phyloP scores from a whole-genome alignment of 2,888 invertebrate genomes.

The Ryuthela nishihirai region DNA sequence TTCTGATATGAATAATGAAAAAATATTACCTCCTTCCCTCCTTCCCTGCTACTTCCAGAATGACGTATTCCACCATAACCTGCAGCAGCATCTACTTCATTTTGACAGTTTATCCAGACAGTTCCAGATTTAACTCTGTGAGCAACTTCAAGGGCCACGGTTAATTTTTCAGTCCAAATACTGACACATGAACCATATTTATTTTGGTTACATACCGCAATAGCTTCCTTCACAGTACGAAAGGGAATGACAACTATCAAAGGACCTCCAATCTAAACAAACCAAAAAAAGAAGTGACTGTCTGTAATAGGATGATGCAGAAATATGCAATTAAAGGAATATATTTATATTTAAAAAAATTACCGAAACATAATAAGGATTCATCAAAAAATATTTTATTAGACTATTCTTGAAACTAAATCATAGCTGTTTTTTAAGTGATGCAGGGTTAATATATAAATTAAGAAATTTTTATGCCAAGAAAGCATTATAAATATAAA shows the following conservation, averaged over 20 bases:
- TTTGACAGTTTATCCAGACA: constrained; percentile 59
- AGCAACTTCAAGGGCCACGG: constrained; percentile 57
- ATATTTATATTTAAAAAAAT: no score
- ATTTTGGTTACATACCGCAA: constrained; percentile 57
- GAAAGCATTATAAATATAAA: no score
- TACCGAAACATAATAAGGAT: no score
- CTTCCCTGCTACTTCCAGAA: constrained; percentile 57
- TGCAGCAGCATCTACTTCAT: constrained; percentile 55
- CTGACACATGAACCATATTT: constrained; percentile 56
- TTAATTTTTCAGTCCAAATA: constrained; percentile 59
- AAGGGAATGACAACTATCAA: constrained; percentile 55
- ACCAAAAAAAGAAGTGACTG: neutral
- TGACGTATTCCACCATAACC: constrained; percentile 55
- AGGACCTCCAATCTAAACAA: constrained; percentile 46
- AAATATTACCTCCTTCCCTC: constrained; percentile 51
- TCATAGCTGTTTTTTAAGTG: no score
- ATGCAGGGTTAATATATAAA: no score
- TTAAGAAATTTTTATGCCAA: no score
- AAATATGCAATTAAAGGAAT: neutral
- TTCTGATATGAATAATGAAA: no score
- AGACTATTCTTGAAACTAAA: no score
- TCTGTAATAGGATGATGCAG: neutral
- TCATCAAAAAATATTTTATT: no score
- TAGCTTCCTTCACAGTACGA: constrained; percentile 58
- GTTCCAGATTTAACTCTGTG: constrained; percentile 55